phyloP scores from a whole-genome alignment of 2,113 vertebrate species.

The Todiramphus chloris region DNA sequence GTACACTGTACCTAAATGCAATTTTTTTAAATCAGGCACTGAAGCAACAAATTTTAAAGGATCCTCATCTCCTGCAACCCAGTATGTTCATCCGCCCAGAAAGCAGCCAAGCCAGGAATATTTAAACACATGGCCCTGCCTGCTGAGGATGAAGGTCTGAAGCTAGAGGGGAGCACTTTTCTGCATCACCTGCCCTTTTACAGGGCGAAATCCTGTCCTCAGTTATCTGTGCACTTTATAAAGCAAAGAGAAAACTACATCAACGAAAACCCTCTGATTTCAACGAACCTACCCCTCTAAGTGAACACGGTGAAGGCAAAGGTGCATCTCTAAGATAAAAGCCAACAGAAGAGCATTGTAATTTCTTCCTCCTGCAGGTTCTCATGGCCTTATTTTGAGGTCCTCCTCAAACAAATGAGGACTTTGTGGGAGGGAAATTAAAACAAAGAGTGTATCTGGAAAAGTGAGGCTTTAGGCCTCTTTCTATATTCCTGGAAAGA shows the following conservation, averaged over 20 bases:
- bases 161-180: background rate
- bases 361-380: background rate
- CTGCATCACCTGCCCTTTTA: background rate
- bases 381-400: background rate
- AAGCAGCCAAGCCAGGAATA: background rate
- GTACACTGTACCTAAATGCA: background rate
- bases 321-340: background rate
- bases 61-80: background rate
- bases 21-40: background rate
- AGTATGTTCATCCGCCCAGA: rapidly evolving
- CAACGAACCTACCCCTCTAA: background rate
- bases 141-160: background rate
- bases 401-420: background rate
- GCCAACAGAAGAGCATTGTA: background rate
- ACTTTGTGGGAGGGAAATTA: background rate
- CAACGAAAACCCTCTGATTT: background rate
- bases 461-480: background rate
- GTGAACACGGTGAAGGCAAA: background rate
- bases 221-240: background rate
- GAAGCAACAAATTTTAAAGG: background rate
- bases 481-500: background rate
- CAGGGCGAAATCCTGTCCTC: background rate
- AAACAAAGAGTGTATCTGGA: background rate
- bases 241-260: background rate
- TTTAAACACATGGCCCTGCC: background rate